Evolutionary conservation across 2,888 invertebrate species (phyloP).

Genomic region (Oasisia sp.): DNA sequence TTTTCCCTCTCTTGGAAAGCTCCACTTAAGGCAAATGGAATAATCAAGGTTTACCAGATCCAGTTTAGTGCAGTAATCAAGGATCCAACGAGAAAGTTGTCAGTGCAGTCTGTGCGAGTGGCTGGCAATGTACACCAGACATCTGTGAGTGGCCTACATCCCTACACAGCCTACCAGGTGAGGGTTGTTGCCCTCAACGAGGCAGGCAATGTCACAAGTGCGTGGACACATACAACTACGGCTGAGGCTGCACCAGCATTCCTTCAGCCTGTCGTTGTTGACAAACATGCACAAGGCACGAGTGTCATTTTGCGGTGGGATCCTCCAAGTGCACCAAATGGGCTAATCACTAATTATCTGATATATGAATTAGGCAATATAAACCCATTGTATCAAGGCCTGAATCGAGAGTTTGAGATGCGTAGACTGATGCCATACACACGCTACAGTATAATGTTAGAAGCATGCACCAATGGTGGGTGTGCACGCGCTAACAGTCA

Average conservation of each 20-base stretch:
- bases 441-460: slow-evolving; percentile 56
- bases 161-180: slow-evolving; percentile 57
- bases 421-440: slow-evolving; percentile 59
- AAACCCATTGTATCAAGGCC: slow-evolving; percentile 53
- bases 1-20: slow-evolving; percentile 54
- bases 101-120: slow-evolving; percentile 46
- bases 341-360: slow-evolving; percentile 56
- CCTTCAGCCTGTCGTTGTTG: slow-evolving; percentile 50
- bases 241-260: slow-evolving; percentile 58
- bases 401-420: slow-evolving; percentile 59
- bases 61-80: slow-evolving; percentile 45
- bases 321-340: slow-evolving; percentile 56
- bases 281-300: slow-evolving; percentile 42
- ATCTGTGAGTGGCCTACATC: slow-evolving; percentile 57
- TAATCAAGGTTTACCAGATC: slow-evolving; percentile 53
- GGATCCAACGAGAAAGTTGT: slow-evolving; percentile 43
- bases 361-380: slow-evolving; percentile 53
- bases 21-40: slow-evolving; percentile 58
- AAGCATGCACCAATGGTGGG: slow-evolving; percentile 61
- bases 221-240: slow-evolving; percentile 50
- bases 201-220: slow-evolving; percentile 53
- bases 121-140: slow-evolving; percentile 46
- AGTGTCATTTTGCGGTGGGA: slow-evolving; percentile 60
- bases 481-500: slow-evolving; percentile 54
- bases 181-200: slow-evolving; percentile 55